phyloP scores from a whole-genome alignment of 2,888 invertebrate species.

The Siphonodentalium dalli region DNA sequence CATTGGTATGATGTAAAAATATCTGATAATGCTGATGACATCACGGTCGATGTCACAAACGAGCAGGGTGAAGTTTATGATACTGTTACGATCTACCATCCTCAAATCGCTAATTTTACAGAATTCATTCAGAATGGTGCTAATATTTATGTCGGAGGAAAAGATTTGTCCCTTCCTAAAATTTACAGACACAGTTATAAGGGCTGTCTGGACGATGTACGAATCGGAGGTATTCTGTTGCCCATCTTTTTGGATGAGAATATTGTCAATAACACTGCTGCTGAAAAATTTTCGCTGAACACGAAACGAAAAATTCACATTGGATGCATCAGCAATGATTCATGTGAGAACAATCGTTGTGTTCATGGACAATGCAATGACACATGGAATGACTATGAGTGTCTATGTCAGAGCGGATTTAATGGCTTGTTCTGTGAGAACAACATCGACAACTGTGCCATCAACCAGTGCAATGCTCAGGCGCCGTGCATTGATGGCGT shows the following conservation, averaged over 20 bases:
- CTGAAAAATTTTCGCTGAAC: constrained; percentile 32
- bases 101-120: not conserved
- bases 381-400: constrained; percentile 50
- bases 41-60: too few relatives aligned
- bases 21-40: not conserved
- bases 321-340: constrained; percentile 26
- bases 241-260: constrained; percentile 78
- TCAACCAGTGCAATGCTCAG: constrained; percentile 69
- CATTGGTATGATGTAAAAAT: constrained; percentile 30
- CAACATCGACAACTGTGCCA: constrained; percentile 82
- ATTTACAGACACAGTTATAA: constrained; percentile 66
- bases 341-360: constrained; percentile 66
- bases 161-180: not conserved
- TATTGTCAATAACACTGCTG: constrained; percentile 40
- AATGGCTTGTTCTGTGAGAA: constrained; percentile 47
- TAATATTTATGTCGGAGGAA: constrained; percentile 16
- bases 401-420: constrained; percentile 50
- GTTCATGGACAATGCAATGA: constrained; percentile 70
- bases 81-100: too few relatives aligned
- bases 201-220: constrained; percentile 88
- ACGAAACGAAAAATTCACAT: constrained; percentile 1
- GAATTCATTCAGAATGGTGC: constrained; percentile 17
- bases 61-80: too few relatives aligned
- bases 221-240: constrained; percentile 81
- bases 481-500: constrained; percentile 42